phyloP scores from a whole-genome alignment of 2,888 invertebrate genomes.

The Tineola bisselliella region DNA sequence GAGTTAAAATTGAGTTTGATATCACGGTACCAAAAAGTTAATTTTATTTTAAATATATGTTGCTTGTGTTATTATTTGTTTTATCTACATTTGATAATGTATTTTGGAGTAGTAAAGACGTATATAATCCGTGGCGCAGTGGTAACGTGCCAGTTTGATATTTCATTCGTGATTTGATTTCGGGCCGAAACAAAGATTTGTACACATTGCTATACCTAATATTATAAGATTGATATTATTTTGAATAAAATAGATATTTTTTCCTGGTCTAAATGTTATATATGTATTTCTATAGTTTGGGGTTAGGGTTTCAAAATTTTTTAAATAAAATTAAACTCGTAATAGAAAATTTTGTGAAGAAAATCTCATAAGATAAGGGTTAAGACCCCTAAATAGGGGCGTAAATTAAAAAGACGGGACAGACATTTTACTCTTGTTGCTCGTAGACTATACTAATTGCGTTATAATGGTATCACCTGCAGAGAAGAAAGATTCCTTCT shows the following conservation, averaged over 20 bases:
- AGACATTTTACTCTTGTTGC: background rate
- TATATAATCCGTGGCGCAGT: too few species aligned
- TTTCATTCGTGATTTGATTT: too few species aligned
- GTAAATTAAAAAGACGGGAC: background rate
- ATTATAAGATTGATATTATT: too few species aligned
- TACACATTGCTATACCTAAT: too few species aligned
- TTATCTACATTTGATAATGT: too few species aligned
- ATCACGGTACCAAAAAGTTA: background rate
- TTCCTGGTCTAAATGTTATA: too few species aligned
- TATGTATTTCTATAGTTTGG: too few species aligned
- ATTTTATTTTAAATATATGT: background rate
- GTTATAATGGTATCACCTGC: slow-evolving; percentile 61
- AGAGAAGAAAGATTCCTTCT: slow-evolving; percentile 32
- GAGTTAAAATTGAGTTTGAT: background rate
- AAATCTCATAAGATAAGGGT: background rate
- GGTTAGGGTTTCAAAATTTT: background rate
- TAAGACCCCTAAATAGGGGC: background rate
- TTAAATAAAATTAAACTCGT: background rate
- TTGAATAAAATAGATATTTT: too few species aligned
- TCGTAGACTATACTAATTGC: slow-evolving; percentile 35
- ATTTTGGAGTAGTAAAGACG: too few species aligned
- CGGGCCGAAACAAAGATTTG: too few species aligned
- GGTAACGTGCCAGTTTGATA: too few species aligned
- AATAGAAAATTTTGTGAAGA: background rate
- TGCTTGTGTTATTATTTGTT: background rate